Percentiles rank a stretch among this genome's conserved stretches.
Conservation (phyloP, 2,888 invertebrate genomes). For the Orthosia cruda region DNA sequence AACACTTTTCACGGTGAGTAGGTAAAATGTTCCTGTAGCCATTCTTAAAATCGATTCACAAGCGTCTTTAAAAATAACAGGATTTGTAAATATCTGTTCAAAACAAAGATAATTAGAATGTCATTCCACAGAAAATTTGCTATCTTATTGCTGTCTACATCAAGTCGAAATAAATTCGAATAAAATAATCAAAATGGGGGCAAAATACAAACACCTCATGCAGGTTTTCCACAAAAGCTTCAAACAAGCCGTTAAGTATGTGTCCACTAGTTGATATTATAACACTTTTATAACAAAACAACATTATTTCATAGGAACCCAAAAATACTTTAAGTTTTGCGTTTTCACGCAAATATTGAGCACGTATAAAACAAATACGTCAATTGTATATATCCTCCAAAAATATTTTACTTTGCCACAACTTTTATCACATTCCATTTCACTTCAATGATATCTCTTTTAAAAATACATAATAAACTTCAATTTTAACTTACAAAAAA, state of each 20-base stretch:
- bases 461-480: background rate
- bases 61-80: too few relatives aligned
- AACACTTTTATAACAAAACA: slow-evolving; percentile 17
- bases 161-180: background rate
- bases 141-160: background rate
- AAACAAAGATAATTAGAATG: too few relatives aligned
- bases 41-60: too few relatives aligned
- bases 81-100: too few relatives aligned
- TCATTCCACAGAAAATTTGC: too few relatives aligned
- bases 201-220: slow-evolving; percentile 33
- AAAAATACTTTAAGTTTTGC: slow-evolving; percentile 50
- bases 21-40: too few relatives aligned
- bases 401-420: slow-evolving; percentile 65
- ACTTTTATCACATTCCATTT: slow-evolving; percentile 62
- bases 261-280: slow-evolving; percentile 63
- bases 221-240: slow-evolving; percentile 48
- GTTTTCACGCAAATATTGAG: slow-evolving; percentile 56
- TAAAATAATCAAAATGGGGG: background rate
- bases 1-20: too few relatives aligned
- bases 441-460: slow-evolving; percentile 26
- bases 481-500: background rate
- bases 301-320: slow-evolving; percentile 46
- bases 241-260: slow-evolving; percentile 42
- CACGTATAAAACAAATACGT: slow-evolving; percentile 50
- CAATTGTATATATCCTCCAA: slow-evolving; percentile 55